phyloP scores from a whole-genome alignment of 2,113 vertebrate species.

The Gallinago media region DNA sequence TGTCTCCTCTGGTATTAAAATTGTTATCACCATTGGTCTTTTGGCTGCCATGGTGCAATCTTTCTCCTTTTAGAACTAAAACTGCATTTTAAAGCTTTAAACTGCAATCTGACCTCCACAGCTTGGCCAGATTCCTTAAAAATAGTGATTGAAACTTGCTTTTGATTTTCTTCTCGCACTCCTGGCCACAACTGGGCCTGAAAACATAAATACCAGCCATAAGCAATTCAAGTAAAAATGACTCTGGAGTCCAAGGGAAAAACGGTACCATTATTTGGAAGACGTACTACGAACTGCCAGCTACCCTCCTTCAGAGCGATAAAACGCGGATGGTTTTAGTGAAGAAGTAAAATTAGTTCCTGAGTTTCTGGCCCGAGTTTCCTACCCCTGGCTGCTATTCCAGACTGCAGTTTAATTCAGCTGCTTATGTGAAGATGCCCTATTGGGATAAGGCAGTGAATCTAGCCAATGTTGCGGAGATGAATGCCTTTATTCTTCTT shows the following conservation, averaged over 20 bases:
- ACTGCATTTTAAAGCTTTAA: not conserved
- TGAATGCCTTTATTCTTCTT: conserved; percentile 69
- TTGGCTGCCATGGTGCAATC: not conserved
- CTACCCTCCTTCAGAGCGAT: not conserved
- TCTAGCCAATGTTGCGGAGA: not conserved
- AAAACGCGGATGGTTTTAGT: not conserved
- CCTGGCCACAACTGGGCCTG: not conserved
- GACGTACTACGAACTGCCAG: not conserved
- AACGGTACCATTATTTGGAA: not conserved
- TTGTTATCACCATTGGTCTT: not conserved
- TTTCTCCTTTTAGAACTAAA: not conserved
- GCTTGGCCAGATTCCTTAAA: not conserved
- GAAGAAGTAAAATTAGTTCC: conserved; percentile 17
- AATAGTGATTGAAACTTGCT: not conserved
- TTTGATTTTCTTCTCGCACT: conserved; percentile 11
- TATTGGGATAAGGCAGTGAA: conserved; percentile 41
- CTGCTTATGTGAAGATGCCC: conserved; percentile 32
- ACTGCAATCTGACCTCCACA: not conserved
- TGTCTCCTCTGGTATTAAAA: not conserved
- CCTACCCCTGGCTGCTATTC: not conserved
- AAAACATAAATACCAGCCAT: not conserved
- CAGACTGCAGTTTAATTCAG: conserved; percentile 20
- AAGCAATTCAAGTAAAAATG: not conserved
- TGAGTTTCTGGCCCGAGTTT: not conserved
- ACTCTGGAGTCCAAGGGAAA: not conserved